These are phyloP conservation scores for Pyralis farinalis DNA, from an alignment of 2,888 invertebrate species.

Conservation along the genomic window DNA sequence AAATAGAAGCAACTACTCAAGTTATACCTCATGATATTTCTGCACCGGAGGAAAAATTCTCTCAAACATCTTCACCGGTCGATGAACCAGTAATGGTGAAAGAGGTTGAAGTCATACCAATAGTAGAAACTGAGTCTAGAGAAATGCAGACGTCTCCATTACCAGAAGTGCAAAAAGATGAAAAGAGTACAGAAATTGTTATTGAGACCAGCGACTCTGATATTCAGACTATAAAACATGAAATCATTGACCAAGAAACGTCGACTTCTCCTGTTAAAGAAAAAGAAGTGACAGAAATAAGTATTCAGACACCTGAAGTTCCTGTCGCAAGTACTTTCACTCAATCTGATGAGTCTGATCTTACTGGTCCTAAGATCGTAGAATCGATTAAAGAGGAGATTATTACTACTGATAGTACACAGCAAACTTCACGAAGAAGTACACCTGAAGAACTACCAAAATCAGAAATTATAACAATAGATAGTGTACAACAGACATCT, in stretches of 20 bases:
- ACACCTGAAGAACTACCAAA: slow-evolving; percentile 5
- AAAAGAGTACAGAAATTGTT: slow-evolving; percentile 59
- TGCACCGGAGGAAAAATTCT: slow-evolving; percentile 65
- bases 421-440: slow-evolving; percentile 30
- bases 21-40: slow-evolving; percentile 64
- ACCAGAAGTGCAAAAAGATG: slow-evolving; percentile 45
- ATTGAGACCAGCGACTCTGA: slow-evolving; percentile 61
- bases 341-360: slow-evolving; percentile 63
- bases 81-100: slow-evolving; percentile 34
- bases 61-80: slow-evolving; percentile 67
- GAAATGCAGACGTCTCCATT: slow-evolving; percentile 80
- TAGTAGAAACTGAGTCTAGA: slow-evolving; percentile 65
- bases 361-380: slow-evolving; percentile 19
- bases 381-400: slow-evolving; percentile 27
- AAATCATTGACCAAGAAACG: slow-evolving; percentile 58
- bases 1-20: slow-evolving; percentile 79
- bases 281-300: slow-evolving; percentile 49
- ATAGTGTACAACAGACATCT: slow-evolving; percentile 78
- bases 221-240: slow-evolving; percentile 55
- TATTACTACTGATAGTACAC: slow-evolving; percentile 41
- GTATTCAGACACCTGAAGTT: slow-evolving; percentile 62
- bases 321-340: slow-evolving; percentile 54
- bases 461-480: slow-evolving; percentile 28
- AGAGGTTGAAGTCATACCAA: slow-evolving; percentile 41
- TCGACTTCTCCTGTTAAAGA: slow-evolving; percentile 55